Evolutionary conservation across 2,888 invertebrate species (phyloP).

Genomic region (Drosophila multiciliata): DNA sequence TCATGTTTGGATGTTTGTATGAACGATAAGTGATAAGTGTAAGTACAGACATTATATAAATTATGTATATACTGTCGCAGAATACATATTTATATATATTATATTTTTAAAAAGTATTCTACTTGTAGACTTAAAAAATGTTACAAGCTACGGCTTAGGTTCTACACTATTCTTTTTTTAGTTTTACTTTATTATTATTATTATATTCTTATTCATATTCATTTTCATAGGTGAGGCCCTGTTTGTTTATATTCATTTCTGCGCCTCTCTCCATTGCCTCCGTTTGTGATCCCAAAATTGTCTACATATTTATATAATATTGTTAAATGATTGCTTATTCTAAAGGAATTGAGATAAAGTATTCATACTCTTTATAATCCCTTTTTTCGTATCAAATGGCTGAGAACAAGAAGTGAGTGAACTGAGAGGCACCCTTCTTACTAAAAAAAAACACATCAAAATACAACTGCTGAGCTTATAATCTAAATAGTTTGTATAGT

Average conservation of each 20-base stretch:
- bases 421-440: not conserved
- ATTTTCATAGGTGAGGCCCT: conserved; percentile 18
- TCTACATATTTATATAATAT: conserved; percentile 15
- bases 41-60: conserved; percentile 21
- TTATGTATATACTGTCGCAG: conserved; percentile 22
- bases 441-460: not conserved
- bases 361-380: conserved; percentile 6
- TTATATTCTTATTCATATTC: not conserved
- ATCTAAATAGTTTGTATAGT: not conserved
- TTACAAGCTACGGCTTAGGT: conserved; percentile 53
- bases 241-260: conserved; percentile 1
- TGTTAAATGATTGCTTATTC: conserved; percentile 12
- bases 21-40: conserved; percentile 14
- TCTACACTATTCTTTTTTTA: conserved; percentile 32
- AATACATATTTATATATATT: conserved; percentile 23
- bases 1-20: conserved; percentile 11
- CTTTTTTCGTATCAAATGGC: conserved; percentile 13
- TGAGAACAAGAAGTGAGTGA: conserved; percentile 6
- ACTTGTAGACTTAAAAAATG: conserved; percentile 39
- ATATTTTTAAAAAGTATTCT: conserved; percentile 13
- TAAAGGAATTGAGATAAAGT: conserved; percentile 26
- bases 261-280: not conserved
- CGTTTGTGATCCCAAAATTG: conserved; percentile 6
- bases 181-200: conserved; percentile 2
- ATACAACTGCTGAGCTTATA: not conserved